Percentiles rank a stretch among this genome's conserved stretches.
These are phyloP conservation scores for Progne subis DNA, from an alignment of 2,113 vertebrate species.

Conservation along the genomic window DNA sequence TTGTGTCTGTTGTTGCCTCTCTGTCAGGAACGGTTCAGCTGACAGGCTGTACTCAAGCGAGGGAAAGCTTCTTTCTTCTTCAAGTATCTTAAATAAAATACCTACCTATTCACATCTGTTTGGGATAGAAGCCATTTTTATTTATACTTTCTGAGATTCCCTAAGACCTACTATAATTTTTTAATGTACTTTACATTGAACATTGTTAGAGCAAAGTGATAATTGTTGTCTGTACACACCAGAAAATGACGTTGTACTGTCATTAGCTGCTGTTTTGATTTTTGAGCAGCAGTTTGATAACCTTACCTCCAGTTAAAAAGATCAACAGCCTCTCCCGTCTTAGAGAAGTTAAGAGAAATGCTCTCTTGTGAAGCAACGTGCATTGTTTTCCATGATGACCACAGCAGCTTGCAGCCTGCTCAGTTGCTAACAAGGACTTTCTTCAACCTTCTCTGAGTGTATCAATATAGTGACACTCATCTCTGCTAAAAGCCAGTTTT, in stretches of 20 bases:
- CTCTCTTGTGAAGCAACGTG: neutral
- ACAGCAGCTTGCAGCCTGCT: neutral
- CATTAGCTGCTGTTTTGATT: neutral
- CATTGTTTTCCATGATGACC: neutral
- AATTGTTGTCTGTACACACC: neutral
- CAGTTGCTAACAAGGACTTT: neutral
- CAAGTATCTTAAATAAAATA: neutral
- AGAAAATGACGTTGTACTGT: neutral
- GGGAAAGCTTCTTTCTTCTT: neutral
- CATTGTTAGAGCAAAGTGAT: neutral
- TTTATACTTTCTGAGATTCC: neutral
- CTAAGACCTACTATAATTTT: neutral
- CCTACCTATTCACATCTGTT: neutral
- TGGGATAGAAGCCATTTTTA: neutral
- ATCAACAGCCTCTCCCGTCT: neutral
- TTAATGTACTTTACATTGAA: neutral
- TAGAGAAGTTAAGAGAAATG: neutral
- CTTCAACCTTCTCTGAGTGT: neutral
- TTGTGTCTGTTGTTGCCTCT: neutral
- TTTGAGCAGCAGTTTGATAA: neutral
- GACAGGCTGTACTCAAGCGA: neutral
- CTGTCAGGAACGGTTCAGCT: neutral
- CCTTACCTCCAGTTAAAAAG: neutral
- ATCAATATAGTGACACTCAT: neutral
- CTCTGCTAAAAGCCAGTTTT: neutral